Base-by-base conservation (phyloP, 1,140 invertebrate species). In the Dendrolimus punctatus region DNA sequence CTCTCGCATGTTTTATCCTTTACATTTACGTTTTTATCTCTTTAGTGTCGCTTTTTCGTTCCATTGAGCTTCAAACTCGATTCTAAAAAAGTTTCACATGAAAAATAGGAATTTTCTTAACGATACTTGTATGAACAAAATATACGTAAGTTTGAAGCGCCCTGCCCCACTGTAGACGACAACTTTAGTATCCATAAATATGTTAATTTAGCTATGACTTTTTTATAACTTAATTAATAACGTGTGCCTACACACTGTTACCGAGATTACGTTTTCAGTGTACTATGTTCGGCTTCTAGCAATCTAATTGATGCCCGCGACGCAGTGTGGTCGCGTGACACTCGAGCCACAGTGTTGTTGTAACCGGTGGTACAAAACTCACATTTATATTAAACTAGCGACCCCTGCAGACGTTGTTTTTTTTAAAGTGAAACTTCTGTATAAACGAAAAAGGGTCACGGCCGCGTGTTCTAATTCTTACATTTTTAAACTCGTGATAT, bases 181-280 rank as follows among this genome's bases (percentile, higher is more conserved):
- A 51, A 23, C 70, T 73, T 67, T 71, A 65, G 62, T 62, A 58
- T 57, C 66, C 69, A 78, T 82, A 85, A 85, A 85, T 75, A 82
- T 81, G 81, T 70, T 80, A 80, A 85, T 85, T 76, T 66, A 61
- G 63, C 66, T 68, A 80, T 71, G 79, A 82, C 76, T 79, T 76
- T 81, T 85, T 85, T 83, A 85, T 82, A 81, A 81, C 78, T 76
- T 83, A 85, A 85, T 85, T 81, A 85, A 85, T 81, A 85, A 84
- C 76, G 73, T 71, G 69, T 73, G 66, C 62, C 63, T 57, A 62
- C 60, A 61, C 60, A 49, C 46, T 37, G 51, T 46, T 57, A 51
- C 61, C 57, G 55, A 71, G 69, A 73, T 76, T 80, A 81, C 72
- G 80, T 80, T 81, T 85, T 81, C 23, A 79, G 67, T 68, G 61